Conservation (phyloP, 2,113 vertebrate genomes). For the Vanacampus margaritifer region DNA sequence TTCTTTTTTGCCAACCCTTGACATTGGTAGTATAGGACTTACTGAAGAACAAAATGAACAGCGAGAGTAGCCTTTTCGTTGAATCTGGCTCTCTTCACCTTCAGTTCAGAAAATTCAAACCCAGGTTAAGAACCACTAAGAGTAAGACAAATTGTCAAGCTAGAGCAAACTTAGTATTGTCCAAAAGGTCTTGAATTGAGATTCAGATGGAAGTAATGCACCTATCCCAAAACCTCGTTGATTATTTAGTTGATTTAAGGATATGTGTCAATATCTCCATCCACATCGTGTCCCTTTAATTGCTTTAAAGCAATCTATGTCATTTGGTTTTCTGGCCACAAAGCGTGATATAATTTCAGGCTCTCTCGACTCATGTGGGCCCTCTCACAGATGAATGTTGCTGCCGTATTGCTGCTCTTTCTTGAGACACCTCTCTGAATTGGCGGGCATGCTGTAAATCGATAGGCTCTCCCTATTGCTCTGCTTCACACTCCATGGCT, state of each 20-base stretch:
- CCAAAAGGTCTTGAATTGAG: background rate
- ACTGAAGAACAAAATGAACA: too few relatives aligned
- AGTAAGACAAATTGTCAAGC: background rate
- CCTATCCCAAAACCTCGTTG: background rate
- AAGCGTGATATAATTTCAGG: conserved; percentile 34
- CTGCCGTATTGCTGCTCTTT: conserved; percentile 28
- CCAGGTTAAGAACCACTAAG: too few relatives aligned
- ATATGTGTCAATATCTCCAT: background rate
- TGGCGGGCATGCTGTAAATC: conserved; percentile 44
- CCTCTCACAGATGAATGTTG: conserved; percentile 48
- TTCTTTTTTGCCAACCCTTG: too few relatives aligned
- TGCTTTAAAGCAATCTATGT: background rate
- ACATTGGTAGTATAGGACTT: too few relatives aligned
- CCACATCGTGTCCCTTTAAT: background rate
- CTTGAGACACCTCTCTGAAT: conserved; percentile 34
- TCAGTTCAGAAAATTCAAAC: too few relatives aligned
- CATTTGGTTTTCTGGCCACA: conserved; percentile 23
- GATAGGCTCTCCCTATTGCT: conserved; percentile 47
- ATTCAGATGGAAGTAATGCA: background rate
- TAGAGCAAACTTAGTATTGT: background rate
- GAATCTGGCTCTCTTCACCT: too few relatives aligned
- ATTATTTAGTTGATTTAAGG: background rate
- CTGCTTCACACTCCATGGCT: conserved; percentile 29
- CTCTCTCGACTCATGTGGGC: conserved; percentile 40
- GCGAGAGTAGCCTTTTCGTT: too few relatives aligned